Conservation (phyloP, 2,113 vertebrate genomes). For the Verasper variegatus region DNA sequence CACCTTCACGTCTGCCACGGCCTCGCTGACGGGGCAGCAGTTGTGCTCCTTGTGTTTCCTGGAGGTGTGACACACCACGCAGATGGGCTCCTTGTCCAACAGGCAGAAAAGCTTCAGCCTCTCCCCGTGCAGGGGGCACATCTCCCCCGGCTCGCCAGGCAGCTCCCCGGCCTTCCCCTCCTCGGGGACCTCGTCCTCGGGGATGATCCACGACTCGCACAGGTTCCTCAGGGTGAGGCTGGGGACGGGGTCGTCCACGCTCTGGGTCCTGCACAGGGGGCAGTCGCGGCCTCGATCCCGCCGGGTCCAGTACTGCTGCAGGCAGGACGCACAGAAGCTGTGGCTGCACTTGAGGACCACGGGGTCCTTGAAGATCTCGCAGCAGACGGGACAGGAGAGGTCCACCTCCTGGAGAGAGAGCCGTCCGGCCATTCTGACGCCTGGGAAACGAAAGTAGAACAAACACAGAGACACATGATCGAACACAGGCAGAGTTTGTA, state of each 20-base stretch:
- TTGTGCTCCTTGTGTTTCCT: constrained; percentile 78
- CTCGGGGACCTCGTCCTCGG: constrained; percentile 33
- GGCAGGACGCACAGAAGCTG: constrained; percentile 78
- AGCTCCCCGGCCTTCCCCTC: background rate
- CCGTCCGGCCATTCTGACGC: constrained; percentile 64
- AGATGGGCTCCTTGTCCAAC: constrained; percentile 74
- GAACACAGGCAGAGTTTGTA: background rate
- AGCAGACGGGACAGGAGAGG: constrained; percentile 79
- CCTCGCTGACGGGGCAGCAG: constrained; percentile 75
- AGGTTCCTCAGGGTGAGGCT: constrained; percentile 79
- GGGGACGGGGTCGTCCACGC: constrained; percentile 65
- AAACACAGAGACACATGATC: constrained; percentile 10
- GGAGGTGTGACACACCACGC: constrained; percentile 79
- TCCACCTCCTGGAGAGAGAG: constrained; percentile 70
- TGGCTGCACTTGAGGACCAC: constrained; percentile 83
- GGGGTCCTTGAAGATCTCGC: constrained; percentile 75
- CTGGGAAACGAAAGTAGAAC: constrained; percentile 33
- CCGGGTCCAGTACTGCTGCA: constrained; percentile 70
- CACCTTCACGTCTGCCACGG: constrained; percentile 72
- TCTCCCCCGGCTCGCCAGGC: constrained; percentile 20
- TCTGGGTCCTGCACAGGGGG: constrained; percentile 70
- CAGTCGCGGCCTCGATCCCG: constrained; percentile 48
- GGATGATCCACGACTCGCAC: constrained; percentile 63
- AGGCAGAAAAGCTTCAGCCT: constrained; percentile 80
- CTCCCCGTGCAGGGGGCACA: constrained; percentile 75